Conservation (phyloP, 1,140 invertebrate genomes). For the Papilio aristodemus region DNA sequence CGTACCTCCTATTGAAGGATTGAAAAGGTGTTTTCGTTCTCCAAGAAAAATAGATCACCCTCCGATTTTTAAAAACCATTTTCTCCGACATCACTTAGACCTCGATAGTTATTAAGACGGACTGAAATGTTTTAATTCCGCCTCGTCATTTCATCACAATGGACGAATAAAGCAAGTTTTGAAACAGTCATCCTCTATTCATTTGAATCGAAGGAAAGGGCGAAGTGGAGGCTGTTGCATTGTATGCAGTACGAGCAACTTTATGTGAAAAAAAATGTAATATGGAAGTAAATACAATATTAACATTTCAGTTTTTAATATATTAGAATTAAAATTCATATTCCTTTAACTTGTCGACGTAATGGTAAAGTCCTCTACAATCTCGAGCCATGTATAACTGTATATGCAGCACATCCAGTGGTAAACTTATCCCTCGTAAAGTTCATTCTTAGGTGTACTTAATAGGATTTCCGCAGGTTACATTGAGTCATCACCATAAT, state of each 20-base stretch:
- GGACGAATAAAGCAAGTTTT: conserved; percentile 60
- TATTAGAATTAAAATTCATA: too few species aligned
- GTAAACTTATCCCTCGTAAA: not conserved
- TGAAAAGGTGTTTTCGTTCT: conserved; percentile 79
- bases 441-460: not conserved
- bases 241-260: conserved; percentile 37
- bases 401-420: too few species aligned
- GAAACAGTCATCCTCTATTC: conserved; percentile 72
- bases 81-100: conserved; percentile 72
- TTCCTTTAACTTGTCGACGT: too few species aligned
- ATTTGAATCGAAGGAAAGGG: conserved; percentile 52
- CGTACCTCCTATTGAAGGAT: conserved; percentile 72
- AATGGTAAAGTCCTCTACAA: too few species aligned
- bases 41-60: conserved; percentile 70
- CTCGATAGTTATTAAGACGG: conserved; percentile 76
- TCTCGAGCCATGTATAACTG: too few species aligned
- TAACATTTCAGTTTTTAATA: too few species aligned
- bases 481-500: not conserved
- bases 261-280: not conserved
- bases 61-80: conserved; percentile 64
- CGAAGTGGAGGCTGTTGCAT: conserved; percentile 38
- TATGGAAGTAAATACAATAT: too few species aligned
- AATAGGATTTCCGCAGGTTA: not conserved
- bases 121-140: conserved; percentile 76
- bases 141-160: conserved; percentile 75